phyloP scores from a whole-genome alignment of 2,113 vertebrate species.

The Chlorodrepanis virens region DNA sequence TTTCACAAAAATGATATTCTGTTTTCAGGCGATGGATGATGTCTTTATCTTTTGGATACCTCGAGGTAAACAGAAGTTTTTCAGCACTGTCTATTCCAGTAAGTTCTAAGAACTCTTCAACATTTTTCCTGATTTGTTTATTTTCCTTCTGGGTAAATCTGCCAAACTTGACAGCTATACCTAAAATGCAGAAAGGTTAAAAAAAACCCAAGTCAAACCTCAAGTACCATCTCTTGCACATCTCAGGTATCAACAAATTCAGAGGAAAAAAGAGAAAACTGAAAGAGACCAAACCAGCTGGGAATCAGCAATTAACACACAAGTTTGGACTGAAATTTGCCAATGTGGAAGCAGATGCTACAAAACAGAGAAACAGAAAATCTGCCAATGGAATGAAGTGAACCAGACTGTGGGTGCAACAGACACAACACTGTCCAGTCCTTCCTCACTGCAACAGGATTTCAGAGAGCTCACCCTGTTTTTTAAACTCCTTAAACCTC shows the following conservation, averaged over 20 bases:
- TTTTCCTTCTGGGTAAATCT: slow-evolving; percentile 76
- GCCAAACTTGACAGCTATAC: slow-evolving; percentile 70
- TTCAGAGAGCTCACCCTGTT: slow-evolving; percentile 61
- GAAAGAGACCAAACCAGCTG: neutral
- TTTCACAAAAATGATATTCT: slow-evolving; percentile 50
- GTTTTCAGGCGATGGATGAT: slow-evolving; percentile 59
- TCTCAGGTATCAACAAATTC: neutral
- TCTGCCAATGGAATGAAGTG: accelerated
- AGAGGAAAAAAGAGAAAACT: neutral
- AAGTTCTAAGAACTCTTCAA: slow-evolving; percentile 64
- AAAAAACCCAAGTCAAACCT: neutral
- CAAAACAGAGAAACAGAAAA: neutral
- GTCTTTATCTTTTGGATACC: slow-evolving; percentile 64
- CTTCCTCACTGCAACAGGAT: neutral
- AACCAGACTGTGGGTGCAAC: neutral
- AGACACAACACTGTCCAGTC: neutral
- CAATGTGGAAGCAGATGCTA: neutral
- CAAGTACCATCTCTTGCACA: neutral
- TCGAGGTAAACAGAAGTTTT: slow-evolving; percentile 67
- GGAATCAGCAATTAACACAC: neutral
- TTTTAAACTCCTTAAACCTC: slow-evolving; percentile 72
- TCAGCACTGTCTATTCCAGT: slow-evolving; percentile 72
- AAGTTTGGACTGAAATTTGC: neutral
- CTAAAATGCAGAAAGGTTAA: neutral
- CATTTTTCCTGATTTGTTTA: slow-evolving; percentile 62